Evolutionary conservation across 2,113 vertebrate species (phyloP).

Genomic region (Ailuropoda melanoleuca): DNA sequence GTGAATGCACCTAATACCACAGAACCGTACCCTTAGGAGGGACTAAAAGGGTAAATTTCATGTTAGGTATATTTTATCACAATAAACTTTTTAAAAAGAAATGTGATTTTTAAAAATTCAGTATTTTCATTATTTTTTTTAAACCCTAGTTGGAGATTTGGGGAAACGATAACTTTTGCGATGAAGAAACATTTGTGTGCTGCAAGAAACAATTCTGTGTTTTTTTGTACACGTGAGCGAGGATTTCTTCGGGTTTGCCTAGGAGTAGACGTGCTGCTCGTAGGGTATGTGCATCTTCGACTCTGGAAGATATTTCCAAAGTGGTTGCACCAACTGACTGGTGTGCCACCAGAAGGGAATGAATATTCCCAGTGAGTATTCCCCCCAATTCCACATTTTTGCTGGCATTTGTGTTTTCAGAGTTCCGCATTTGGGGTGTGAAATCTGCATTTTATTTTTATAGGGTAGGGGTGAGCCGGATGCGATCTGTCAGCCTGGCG

Average conservation of each 20-base stretch:
- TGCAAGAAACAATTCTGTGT: neutral
- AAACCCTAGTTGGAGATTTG: neutral
- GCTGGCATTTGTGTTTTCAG: neutral
- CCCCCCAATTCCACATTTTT: neutral
- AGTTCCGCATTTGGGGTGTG: neutral
- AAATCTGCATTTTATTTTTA: neutral
- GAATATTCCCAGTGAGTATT: neutral
- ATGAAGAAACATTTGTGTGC: neutral
- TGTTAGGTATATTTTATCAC: neutral
- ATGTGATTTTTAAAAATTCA: neutral
- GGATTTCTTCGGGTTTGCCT: neutral
- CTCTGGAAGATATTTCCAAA: neutral
- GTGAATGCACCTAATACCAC: neutral
- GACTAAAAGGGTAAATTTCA: neutral
- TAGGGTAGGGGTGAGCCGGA: neutral
- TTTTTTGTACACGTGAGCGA: neutral
- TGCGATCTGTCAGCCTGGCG: neutral
- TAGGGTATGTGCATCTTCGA: too few relatives aligned
- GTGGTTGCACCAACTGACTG: neutral
- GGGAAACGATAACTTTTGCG: neutral
- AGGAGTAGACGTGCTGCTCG: neutral
- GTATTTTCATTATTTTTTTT: neutral
- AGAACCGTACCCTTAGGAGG: neutral
- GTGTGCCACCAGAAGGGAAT: neutral
- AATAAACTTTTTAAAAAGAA: neutral